A percentile compares a stretch with the other conserved stretches of the same genome.
Conservation (phyloP, 2,113 vertebrate genomes). For the Ondatra zibethicus region DNA sequence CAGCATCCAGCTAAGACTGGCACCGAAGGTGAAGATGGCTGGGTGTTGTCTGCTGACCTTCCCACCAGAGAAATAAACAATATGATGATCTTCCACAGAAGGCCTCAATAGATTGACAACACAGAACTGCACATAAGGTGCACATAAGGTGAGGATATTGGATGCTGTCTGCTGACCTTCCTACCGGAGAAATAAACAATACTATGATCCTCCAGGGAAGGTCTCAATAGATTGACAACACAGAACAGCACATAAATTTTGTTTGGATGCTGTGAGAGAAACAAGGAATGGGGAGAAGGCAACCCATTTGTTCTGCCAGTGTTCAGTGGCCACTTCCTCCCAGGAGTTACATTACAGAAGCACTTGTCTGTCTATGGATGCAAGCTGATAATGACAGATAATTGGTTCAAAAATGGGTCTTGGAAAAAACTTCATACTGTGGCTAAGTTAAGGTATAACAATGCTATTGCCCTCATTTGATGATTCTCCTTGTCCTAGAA, state of each 20-base stretch:
- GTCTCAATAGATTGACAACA: neutral
- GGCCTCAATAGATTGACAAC: neutral
- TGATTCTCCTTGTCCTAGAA: neutral
- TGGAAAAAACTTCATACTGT: neutral
- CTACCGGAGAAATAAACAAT: neutral
- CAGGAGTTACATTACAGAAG: neutral
- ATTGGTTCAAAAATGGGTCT: neutral
- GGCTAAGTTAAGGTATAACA: conserved; percentile 18
- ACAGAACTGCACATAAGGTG: neutral
- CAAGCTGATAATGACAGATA: neutral
- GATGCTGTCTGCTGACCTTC: neutral
- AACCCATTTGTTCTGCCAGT: neutral
- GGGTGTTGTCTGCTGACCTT: neutral
- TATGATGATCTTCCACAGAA: neutral
- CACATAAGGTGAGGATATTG: neutral
- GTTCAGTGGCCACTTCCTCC: neutral
- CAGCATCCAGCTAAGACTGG: neutral
- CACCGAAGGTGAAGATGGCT: neutral
- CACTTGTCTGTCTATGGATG: neutral
- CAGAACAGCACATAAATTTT: neutral
- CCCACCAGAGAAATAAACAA: neutral
- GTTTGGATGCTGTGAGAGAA: neutral
- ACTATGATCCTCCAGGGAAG: neutral
- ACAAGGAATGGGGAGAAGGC: neutral
- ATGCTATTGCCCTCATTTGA: neutral